Evolutionary conservation across 1,140 invertebrate genomes (phyloP), one percentile per base, ranked within the genome.

Genomic region (Drosophila eugracilis): DNA sequence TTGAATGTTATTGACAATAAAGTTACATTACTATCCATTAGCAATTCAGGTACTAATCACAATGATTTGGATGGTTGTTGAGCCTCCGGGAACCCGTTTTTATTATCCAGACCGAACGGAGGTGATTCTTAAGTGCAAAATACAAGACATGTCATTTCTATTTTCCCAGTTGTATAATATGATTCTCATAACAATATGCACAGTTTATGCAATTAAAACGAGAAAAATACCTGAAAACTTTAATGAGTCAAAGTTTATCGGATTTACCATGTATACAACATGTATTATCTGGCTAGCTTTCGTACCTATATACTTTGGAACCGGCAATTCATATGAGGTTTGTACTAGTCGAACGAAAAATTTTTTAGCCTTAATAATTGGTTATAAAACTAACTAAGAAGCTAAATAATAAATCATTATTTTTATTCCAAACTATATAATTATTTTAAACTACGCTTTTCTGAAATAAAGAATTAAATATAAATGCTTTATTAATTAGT

Each of bases 251-350:
- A 96, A 96, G 91, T 96, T 96, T 79, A 96, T 96, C 65, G 96
- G 96, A 10, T 96, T 96, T 72, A 95, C 96, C 2, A 97, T 97
- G 96, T 97, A 97, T 89, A 96, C 96, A 0, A 97, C 96, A 0
- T 95, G 96, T 70, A 96, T 97, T 12, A 96, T 97, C 62, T 97
- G 96, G 96, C 92, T 96, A 19, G 96, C 96, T n/a, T 97, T 97
- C 91, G 93, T 97, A 6, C 95, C 96, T 1, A 96, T 97, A 62
- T 97, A 97, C 92, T 96, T 94, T 85, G 96, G 96, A 3, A 96
- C 95, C 49, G 94, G 95, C 59, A 91, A 91, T 53, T 90, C 86
- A 1, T 91, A 91, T 57, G 78, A 96, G 80, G 90, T 91, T 66
- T 39, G 47, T 45, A 22, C 15, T 36, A 6, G n/a, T 15, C 12